Percentiles rank a stretch among this genome's conserved stretches.
Evolutionary conservation across 2,113 vertebrate genomes (phyloP).

Genomic region (Hiodon tergisus): DNA sequence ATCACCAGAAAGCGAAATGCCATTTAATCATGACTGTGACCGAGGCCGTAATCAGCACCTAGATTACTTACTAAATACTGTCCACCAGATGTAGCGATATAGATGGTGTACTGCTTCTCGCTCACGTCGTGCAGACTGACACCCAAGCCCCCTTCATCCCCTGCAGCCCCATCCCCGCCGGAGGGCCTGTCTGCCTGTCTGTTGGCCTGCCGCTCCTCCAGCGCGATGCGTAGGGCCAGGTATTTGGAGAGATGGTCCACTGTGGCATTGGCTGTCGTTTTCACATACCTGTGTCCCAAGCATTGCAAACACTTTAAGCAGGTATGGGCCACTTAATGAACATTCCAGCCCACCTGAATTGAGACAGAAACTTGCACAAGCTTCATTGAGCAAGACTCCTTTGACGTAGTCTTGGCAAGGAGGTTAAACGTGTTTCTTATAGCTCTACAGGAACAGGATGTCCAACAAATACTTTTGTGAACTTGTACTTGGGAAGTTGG

Average conservation of each 20-base stretch:
- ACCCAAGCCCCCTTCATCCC: constrained; percentile 26
- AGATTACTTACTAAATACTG: constrained; percentile 71
- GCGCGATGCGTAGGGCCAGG: constrained; percentile 77
- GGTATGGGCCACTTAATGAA: too few species aligned
- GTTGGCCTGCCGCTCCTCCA: constrained; percentile 64
- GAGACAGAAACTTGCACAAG: too few species aligned
- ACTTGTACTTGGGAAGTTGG: too few species aligned
- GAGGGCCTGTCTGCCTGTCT: constrained; percentile 24
- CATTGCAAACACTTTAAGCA: too few species aligned
- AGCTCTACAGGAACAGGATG: too few species aligned
- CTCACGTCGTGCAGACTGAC: constrained; percentile 53
- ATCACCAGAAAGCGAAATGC: too few species aligned
- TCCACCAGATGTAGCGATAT: constrained; percentile 71
- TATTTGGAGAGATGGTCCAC: constrained; percentile 88
- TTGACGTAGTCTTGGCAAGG: too few species aligned
- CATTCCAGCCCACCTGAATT: too few species aligned
- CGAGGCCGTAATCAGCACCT: background rate
- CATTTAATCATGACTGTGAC: background rate
- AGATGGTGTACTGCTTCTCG: constrained; percentile 88
- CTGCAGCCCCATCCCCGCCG: constrained; percentile 21
- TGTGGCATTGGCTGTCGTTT: constrained; percentile 82
- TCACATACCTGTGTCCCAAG: constrained; percentile 65
- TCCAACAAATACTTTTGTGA: too few species aligned
- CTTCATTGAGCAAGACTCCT: too few species aligned
- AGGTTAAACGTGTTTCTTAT: too few species aligned